Evolutionary conservation across 2,888 invertebrate genomes (phyloP), one percentile per base, ranked within the genome.

Genomic region (Oxytorus armatus): DNA sequence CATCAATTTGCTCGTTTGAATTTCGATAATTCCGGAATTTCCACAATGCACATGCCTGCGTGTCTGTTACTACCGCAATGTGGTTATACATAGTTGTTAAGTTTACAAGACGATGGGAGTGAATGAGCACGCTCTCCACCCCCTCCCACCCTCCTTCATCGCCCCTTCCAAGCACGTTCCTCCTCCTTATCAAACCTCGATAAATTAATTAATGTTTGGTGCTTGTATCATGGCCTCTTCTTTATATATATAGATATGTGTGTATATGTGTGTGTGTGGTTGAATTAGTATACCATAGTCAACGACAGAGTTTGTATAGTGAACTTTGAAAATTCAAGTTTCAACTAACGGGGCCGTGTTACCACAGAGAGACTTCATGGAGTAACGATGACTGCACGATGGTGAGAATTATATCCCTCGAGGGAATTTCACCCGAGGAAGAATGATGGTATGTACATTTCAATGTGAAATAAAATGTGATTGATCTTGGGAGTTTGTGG

Each of bases 171-270:
- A 63, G 44, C 25, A 47, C 42, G 1, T 10, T 61, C 55, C 25
- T 63, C 69, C 49, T 70, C 49, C 55, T 63, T 53, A 49, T 39
- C 70, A 63, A 75, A 75, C 80, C 76, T 61, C 72, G 76, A 73
- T 80, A 73, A 80, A 76, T 77, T 72, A 80, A 80, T 80, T 80
- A 76, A 80, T 80, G 76, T 76, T 76, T 63, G 61, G 51, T 53
- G 39, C 72, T 80, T 63, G 66, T 53, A 63, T 21, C 44, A 47
- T 23, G 55, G 16, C 55, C 55, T 11, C 18, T 42, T 29, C 25
- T 7, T n/a, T 14, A 1, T 4, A 10, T 5, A 39, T 25, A 25
- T 44, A 63, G 44, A 63, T 11, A 4, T 11, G 29, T 47, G 25
- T 16, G 11, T 44, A 44, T 47, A 63, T 44, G n/a, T n/a, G n/a